Percentiles rank a stretch among this genome's conserved stretches.
phyloP scores from a whole-genome alignment of 2,888 invertebrate species.

The Ganaspis brasiliensis region DNA sequence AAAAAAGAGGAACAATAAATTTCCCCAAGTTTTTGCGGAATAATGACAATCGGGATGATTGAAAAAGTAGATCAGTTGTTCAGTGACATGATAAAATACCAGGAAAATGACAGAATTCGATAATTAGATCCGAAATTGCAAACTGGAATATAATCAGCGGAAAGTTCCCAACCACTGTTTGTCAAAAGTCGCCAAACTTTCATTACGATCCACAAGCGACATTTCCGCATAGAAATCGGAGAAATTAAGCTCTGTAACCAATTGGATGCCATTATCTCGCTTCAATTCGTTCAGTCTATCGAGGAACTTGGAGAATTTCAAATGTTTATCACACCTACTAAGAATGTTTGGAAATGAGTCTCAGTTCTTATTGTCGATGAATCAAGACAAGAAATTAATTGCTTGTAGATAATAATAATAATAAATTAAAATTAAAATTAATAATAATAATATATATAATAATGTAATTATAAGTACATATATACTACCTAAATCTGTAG shows the following conservation, averaged over 20 bases:
- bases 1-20: too few relatives aligned
- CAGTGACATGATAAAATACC: constrained; percentile 13
- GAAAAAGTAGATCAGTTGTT: constrained; percentile 43
- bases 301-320: neutral
- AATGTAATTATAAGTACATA: too few relatives aligned
- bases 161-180: constrained; percentile 43
- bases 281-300: constrained; percentile 1
- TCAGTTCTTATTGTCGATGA: too few relatives aligned
- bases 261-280: constrained; percentile 13
- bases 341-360: neutral
- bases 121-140: constrained; percentile 51
- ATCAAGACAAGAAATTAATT: too few relatives aligned
- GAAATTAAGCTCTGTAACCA: constrained; percentile 20
- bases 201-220: constrained; percentile 39
- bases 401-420: too few relatives aligned
- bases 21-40: neutral
- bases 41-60: constrained; percentile 6
- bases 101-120: constrained; percentile 51
- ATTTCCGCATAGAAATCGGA: constrained; percentile 13
- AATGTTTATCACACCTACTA: neutral
- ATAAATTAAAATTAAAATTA: too few relatives aligned
- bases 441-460: too few relatives aligned
- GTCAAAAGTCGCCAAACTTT: constrained; percentile 50
- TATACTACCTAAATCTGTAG: too few relatives aligned
- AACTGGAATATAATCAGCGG: neutral